phyloP scores from a whole-genome alignment of 2,888 invertebrate genomes.

The Poecilus cupreus region DNA sequence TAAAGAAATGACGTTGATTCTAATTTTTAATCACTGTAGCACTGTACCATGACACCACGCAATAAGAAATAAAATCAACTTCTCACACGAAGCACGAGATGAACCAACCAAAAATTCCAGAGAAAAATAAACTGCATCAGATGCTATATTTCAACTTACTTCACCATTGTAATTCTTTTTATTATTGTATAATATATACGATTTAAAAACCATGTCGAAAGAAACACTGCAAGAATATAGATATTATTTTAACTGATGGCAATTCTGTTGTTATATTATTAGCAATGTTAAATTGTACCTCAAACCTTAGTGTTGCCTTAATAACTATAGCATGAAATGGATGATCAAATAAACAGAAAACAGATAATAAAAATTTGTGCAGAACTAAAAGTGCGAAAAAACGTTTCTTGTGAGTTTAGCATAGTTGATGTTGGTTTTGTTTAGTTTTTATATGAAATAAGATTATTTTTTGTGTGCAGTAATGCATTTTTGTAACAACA shows the following conservation, averaged over 20 bases:
- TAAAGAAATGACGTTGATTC: slow-evolving; percentile 62
- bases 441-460: not conserved
- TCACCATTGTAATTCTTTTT: slow-evolving; percentile 61
- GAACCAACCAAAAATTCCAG: slow-evolving; percentile 61
- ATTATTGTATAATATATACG: slow-evolving; percentile 62
- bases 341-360: no score
- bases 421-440: not conserved
- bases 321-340: no score
- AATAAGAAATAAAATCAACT: slow-evolving; percentile 61
- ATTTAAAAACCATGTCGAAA: no score
- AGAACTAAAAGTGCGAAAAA: not conserved
- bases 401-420: not conserved
- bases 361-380: not conserved
- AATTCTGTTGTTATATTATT: no score
- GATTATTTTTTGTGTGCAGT: not conserved
- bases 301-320: no score
- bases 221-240: no score
- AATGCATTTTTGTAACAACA: not conserved
- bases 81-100: slow-evolving; percentile 61
- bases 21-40: slow-evolving; percentile 61
- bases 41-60: slow-evolving; percentile 59
- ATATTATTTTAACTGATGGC: no score
- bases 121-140: slow-evolving; percentile 62
- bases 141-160: slow-evolving; percentile 61
- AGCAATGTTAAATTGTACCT: no score